Base-by-base conservation (phyloP, 2,797 vertebrate species). In the Helarctos malayanus region DNA sequence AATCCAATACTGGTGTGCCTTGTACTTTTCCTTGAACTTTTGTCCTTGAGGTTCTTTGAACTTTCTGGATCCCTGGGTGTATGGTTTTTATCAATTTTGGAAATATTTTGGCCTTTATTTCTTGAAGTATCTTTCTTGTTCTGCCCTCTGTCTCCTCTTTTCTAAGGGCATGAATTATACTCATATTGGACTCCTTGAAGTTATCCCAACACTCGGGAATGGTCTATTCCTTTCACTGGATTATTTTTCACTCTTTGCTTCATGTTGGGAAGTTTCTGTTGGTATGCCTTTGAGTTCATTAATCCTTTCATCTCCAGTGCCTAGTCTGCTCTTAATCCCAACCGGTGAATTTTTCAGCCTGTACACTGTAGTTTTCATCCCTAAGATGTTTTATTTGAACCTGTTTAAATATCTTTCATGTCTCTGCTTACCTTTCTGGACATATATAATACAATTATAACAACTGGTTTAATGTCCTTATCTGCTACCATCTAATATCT, bases 1-100 rank as follows among this genome's bases (percentile, higher is more conserved):
- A 41, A 65, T 94, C 19, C 54, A 35, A 79, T 84, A 73, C 25
- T 35, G 65, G 73, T 6, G 38, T 38, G 25, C 11, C 41, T 83
- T 95, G 14, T 54, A 81, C 18, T 82, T 95, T 92, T 81, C 81
- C 38, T 95, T 63, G 27, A 76, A 69, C 41, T 88, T 41, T 69
- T 84, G 27, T 45, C 13, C 41, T 45, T 92, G 15, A 49, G 32
- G 23, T 38, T 86, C 35, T 23, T 41, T 61, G 73, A 86, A 59
- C 7, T 45, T 79, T 68, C 47, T 35, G 56, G 12, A 81, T 81
- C 47, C 52, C 29, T 54, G 47, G 5, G 15, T 90, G 80, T 81
- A 86, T 47, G 63, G 3, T 47, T 61, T 83, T 56, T 61, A 85
- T 73, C n/a, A 79, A 35, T 81, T 65, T 87, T 54, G 29, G 71